Evolutionary conservation across 1,140 invertebrate species (phyloP).

Genomic region (Venturia canescens): DNA sequence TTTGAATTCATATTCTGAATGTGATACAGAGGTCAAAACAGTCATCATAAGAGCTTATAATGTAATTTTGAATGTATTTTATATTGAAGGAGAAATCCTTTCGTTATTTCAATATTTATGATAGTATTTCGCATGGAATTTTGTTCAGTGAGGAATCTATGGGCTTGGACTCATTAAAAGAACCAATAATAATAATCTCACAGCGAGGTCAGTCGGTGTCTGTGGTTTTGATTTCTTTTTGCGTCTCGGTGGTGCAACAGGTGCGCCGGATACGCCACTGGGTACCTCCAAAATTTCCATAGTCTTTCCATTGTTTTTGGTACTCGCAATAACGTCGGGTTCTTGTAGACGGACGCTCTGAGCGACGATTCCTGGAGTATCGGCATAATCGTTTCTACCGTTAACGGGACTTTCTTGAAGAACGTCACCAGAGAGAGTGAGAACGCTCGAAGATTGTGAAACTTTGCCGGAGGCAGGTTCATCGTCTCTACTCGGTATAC

Average conservation of each 20-base stretch:
- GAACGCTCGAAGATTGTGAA: constrained; percentile 72
- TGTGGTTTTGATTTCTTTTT: constrained; percentile 85
- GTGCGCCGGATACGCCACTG: constrained; percentile 78
- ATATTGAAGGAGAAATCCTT: background rate
- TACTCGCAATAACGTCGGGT: constrained; percentile 96
- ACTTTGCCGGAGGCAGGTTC: constrained; percentile 71
- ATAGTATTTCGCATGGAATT: no score
- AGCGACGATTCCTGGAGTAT: constrained; percentile 61
- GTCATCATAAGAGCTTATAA: no score
- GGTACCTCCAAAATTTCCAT: constrained; percentile 55
- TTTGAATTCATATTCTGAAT: no score
- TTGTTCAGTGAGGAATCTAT: no score
- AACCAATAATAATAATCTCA: constrained; percentile 57
- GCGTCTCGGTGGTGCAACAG: constrained; percentile 88
- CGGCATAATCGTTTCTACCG: constrained; percentile 61
- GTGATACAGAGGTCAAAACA: no score
- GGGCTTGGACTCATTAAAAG: background rate
- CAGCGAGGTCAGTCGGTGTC: constrained; percentile 75
- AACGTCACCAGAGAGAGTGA: constrained; percentile 70
- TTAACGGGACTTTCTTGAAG: constrained; percentile 66
- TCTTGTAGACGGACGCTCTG: constrained; percentile 81
- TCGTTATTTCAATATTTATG: constrained; percentile 43
- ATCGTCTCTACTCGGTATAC: constrained; percentile 72
- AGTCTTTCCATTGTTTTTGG: constrained; percentile 82
- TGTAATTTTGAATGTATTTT: no score